A percentile compares a stretch with the other conserved stretches of the same genome.
Evolutionary conservation across 1,140 invertebrate genomes (phyloP).

Genomic region (Hylaeus anthracinus): DNA sequence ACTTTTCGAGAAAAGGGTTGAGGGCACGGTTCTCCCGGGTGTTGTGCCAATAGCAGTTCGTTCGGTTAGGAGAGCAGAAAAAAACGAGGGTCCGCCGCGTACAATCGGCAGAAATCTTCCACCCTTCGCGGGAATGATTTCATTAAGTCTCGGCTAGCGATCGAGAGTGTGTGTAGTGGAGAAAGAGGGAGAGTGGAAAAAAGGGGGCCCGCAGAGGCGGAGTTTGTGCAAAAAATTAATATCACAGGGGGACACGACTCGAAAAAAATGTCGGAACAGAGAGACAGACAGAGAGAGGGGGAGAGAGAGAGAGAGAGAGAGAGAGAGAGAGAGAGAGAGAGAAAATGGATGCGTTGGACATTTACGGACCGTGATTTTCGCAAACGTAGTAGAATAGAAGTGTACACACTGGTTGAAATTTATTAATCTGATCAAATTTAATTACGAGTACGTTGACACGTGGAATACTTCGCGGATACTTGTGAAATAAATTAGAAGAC

Average conservation of each 20-base stretch:
- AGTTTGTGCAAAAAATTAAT: constrained; percentile 57
- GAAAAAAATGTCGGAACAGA: constrained; percentile 40
- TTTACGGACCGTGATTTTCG: no score
- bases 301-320: constrained; percentile 18
- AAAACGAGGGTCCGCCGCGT: constrained; percentile 54
- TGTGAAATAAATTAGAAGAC: no score
- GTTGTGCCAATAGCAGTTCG: constrained; percentile 71
- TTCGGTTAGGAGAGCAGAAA: constrained; percentile 40
- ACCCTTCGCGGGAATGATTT: constrained; percentile 74
- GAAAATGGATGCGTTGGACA: no score
- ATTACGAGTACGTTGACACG: no score
- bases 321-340: not conserved
- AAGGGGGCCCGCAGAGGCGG: constrained; percentile 52
- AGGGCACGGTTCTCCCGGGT: constrained; percentile 49
- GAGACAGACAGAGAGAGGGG: not conserved
- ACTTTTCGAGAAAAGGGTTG: constrained; percentile 41
- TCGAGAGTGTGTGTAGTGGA: constrained; percentile 36
- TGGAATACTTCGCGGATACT: no score
- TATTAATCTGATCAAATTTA: no score
- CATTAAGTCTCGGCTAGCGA: constrained; percentile 66
- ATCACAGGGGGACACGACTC: constrained; percentile 20
- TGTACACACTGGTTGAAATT: no score
- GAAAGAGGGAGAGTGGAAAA: constrained; percentile 52
- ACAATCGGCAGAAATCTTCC: constrained; percentile 70
- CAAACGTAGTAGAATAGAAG: no score